These are phyloP conservation scores for Drosophila longiperda DNA, from an alignment of 2,888 invertebrate species.

Conservation along the genomic window DNA sequence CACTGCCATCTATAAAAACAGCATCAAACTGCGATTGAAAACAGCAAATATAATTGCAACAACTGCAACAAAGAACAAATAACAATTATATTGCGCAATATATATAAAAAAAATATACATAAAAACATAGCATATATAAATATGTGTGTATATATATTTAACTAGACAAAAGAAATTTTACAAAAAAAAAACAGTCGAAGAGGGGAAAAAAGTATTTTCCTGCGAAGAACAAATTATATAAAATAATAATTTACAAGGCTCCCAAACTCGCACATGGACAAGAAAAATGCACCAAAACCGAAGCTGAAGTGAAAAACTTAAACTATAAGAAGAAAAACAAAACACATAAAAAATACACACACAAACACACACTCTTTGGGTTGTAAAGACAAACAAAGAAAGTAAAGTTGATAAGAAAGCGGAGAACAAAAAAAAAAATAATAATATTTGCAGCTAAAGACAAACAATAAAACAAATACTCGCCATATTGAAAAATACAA, in stretches of 20 bases:
- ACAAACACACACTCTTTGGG: constrained; percentile 67
- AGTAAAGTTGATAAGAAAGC: constrained; percentile 45
- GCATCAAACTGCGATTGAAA: constrained; percentile 43
- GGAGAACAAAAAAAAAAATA: constrained; percentile 33
- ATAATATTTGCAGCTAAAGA: constrained; percentile 47
- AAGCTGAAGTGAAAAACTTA: constrained; percentile 49
- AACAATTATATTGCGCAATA: constrained; percentile 43
- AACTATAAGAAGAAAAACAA: constrained; percentile 40
- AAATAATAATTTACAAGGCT: constrained; percentile 45
- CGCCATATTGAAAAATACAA: constrained; percentile 74
- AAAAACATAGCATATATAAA: constrained; percentile 28
- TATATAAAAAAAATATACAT: constrained; percentile 35
- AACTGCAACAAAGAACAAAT: constrained; percentile 49
- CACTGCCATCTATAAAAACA: constrained; percentile 74
- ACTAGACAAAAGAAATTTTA: constrained; percentile 41
- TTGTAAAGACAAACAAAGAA: constrained; percentile 64
- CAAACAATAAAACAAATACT: constrained; percentile 81
- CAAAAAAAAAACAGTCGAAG: constrained; percentile 31
- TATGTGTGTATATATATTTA: constrained; percentile 21
- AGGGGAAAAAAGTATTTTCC: constrained; percentile 30
- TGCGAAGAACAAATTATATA: constrained; percentile 18
- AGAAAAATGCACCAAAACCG: constrained; percentile 29
- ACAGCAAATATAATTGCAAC: constrained; percentile 15
- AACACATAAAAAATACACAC: constrained; percentile 15
- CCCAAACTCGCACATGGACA: constrained; percentile 32